Base-by-base conservation (phyloP, 2,797 vertebrate species). In the Sebastes kiyomatsui region DNA sequence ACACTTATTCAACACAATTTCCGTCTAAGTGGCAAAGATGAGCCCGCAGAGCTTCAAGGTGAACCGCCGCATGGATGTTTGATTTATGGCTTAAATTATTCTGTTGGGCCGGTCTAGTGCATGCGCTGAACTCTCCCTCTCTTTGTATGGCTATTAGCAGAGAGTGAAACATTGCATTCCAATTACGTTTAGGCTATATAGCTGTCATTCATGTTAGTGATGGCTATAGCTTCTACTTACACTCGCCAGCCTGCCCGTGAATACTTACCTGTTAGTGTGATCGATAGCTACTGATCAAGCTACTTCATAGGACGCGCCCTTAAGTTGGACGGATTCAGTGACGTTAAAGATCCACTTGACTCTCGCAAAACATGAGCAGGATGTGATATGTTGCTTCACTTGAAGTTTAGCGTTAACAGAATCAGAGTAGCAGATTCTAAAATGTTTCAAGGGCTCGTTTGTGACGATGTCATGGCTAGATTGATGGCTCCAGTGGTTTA, bases 11-110 rank as follows among this genome's bases (percentile, higher is more conserved):
- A 85, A 82, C 42, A 78, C 84, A 79, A 83, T 90, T 83, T 83
- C 72, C 28, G 1, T 56, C 68, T 83, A 88, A 91, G 77, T 87
- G 79, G 80, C 71, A 82, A 90, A 89, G 87, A 87, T 77, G 79
- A 85, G 71, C 77, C 66, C 25, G 49, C 78, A 55, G 87, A 88
- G 78, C 82, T 80, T 91, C 90, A 94, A 93, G 90, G 92, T 92
- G 87, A 93, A 88, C 66, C 75, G 8, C 77, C 33, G 79, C 62
- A 49, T 61, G 72, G 73, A 87, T 78, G 82, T 88, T 90, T 93
- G 93, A 93, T 93, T 94, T 91, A 94, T 91, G 79, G 80, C 79
- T 82, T 80, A 88, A 92, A 94, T 94, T 82, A 91, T 90, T 85
- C 80, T 80, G 80, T 83, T 71, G 89, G 88, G 87, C 75, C 84